Evolutionary conservation across 2,888 invertebrate genomes (phyloP), one percentile per base, ranked within the genome.

Genomic region (Muschampia plurimacula): DNA sequence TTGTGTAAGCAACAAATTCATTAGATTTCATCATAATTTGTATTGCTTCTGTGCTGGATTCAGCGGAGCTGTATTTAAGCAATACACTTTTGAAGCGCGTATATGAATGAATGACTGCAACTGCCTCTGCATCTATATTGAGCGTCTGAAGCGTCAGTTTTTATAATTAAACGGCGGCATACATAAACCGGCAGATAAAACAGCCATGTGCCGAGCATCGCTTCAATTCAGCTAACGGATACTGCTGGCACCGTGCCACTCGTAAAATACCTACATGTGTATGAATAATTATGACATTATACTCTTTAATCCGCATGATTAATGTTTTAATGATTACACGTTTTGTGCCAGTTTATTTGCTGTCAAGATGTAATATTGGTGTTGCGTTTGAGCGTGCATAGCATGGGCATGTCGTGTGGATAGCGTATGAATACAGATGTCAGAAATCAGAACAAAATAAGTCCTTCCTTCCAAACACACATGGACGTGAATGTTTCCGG

Each of bases 121-220:
- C 72, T 72, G 63, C 62, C 67, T 70, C 59, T 72, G 63, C 36
- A 28, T 72, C 67, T 72, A 72, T 72, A 72, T 72, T 72, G 67
- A 72, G 67, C 62, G 62, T 72, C 66, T 72, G 67, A 67, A 72
- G 67, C 67, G 72, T 62, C 72, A 55, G 72, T 68, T 72, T 72
- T 72, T 68, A 74, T 76, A 76, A 77, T 75, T 74, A 74, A 74
- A 72, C 74, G 68, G 60, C 62, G 75, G 75, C 75, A 73, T 74
- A 75, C 75, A 78, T 77, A 75, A 79, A 78, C 72, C 60, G 74
- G 77, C 80, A 81, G 84, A 86, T 84, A 84, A 80, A 79, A 74
- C 80, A 79, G 90, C 89, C 90, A 91, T 89, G 88, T 90, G 91
- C 83, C 82, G 66, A 76, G 77, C 78, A 76, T 74, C 73, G 75